A percentile compares a stretch with the other conserved stretches of the same genome.
These are phyloP conservation scores for Calyptomena viridis DNA, from an alignment of 2,113 vertebrate genomes.

Conservation along the genomic window DNA sequence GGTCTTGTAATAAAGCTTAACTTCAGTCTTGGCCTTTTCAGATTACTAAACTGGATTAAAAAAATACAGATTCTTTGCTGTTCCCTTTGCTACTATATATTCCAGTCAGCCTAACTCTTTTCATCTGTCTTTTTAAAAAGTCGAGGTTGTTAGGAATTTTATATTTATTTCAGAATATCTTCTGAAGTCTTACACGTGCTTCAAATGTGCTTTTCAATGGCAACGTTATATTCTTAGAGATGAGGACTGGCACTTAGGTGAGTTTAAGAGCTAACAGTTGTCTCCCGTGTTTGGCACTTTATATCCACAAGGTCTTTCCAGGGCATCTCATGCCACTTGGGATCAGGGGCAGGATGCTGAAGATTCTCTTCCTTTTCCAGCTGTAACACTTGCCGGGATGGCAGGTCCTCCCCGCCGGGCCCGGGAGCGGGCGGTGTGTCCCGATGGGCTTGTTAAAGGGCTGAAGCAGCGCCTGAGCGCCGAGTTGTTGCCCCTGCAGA, in stretches of 20 bases:
- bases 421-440: neutral
- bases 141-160: neutral
- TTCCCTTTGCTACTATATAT: neutral
- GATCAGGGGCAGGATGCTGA: rapidly evolving
- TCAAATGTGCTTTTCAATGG: neutral
- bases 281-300: neutral
- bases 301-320: neutral
- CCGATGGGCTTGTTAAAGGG: neutral
- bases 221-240: neutral
- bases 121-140: neutral
- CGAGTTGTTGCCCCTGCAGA: neutral
- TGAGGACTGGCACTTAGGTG: neutral
- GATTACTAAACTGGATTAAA: neutral
- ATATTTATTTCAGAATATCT: neutral
- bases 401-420: rapidly evolving
- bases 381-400: neutral
- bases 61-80: neutral
- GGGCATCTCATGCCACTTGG: rapidly evolving
- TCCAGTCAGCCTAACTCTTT: neutral
- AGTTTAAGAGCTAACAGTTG: neutral
- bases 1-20: neutral
- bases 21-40: neutral
- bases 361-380: neutral
- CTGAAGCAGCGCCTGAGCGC: neutral
- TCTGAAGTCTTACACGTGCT: neutral